Evolutionary conservation across 2,797 vertebrate genomes (phyloP).

Genomic region (Coregonus suidteri): DNA sequence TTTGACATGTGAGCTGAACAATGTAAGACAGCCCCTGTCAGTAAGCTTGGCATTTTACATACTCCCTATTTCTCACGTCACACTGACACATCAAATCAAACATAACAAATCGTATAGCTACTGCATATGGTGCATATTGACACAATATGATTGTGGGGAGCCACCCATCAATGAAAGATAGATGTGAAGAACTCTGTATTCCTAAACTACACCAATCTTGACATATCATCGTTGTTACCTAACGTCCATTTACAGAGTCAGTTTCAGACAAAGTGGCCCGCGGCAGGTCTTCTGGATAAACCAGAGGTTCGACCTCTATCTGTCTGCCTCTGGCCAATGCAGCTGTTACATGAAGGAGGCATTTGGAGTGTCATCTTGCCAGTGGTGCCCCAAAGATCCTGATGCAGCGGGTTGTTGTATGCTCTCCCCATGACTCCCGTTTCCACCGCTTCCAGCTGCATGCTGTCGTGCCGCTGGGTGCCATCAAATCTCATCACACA

Average conservation of each 20-base stretch:
- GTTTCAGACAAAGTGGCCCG: not conserved
- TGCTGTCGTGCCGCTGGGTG: constrained; percentile 60
- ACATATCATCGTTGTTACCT: not conserved
- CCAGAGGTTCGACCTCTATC: not conserved
- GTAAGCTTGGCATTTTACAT: too few relatives aligned
- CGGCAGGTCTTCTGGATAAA: not conserved
- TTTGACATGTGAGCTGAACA: not conserved
- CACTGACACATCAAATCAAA: not conserved
- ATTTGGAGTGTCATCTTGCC: constrained; percentile 45
- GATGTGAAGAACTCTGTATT: not conserved
- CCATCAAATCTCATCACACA: constrained; percentile 64
- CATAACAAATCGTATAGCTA: not conserved
- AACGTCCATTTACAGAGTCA: not conserved
- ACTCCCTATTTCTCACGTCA: not conserved
- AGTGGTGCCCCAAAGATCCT: constrained; percentile 53
- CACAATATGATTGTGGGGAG: too few relatives aligned
- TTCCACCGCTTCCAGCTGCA: constrained; percentile 63
- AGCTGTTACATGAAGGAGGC: constrained; percentile 68
- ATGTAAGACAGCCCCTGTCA: not conserved
- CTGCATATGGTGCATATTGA: too few relatives aligned
- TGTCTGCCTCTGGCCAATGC: constrained; percentile 50
- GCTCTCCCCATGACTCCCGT: not conserved
- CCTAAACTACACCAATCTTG: not conserved
- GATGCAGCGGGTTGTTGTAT: constrained; percentile 10
- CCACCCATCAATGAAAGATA: not conserved